These are phyloP conservation scores for Mythimna pallens DNA, from an alignment of 2,888 invertebrate genomes.

Conservation along the genomic window DNA sequence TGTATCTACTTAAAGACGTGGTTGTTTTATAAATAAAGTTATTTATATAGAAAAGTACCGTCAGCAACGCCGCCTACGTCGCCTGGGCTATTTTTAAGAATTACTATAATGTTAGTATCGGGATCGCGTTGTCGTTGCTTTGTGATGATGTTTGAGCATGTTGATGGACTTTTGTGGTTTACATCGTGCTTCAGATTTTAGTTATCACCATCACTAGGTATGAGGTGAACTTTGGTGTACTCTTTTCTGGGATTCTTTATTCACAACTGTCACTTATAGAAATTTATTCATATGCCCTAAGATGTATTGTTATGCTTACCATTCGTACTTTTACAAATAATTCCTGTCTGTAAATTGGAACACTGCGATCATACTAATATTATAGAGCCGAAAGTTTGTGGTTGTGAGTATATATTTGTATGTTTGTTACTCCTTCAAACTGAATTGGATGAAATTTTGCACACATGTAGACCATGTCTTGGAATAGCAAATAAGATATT, in stretches of 20 bases:
- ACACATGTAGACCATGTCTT: too few species aligned
- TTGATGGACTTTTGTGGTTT: constrained; percentile 26
- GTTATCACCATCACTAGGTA: background rate
- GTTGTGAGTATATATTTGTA: too few species aligned
- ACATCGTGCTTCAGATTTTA: too few species aligned
- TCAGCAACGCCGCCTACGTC: constrained; percentile 68
- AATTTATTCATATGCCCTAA: background rate
- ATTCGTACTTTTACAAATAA: background rate
- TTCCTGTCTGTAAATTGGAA: too few species aligned
- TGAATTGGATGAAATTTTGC: too few species aligned
- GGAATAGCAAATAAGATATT: too few species aligned
- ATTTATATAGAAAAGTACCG: constrained; percentile 69
- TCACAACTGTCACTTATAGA: background rate
- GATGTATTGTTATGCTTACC: background rate
- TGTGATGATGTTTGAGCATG: constrained; percentile 26
- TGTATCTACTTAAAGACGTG: constrained; percentile 67
- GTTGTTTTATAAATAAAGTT: constrained; percentile 72
- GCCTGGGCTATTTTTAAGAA: constrained; percentile 56
- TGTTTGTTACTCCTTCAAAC: too few species aligned
- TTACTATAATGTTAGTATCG: constrained; percentile 65
- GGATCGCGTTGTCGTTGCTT: constrained; percentile 38
- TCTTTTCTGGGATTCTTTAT: background rate
- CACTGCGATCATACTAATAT: too few species aligned
- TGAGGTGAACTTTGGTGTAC: background rate
- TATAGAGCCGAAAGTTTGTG: too few species aligned